Percentiles rank a stretch among this genome's conserved stretches.
phyloP scores from a whole-genome alignment of 2,113 vertebrate species.

The Pygoscelis antarcticus region DNA sequence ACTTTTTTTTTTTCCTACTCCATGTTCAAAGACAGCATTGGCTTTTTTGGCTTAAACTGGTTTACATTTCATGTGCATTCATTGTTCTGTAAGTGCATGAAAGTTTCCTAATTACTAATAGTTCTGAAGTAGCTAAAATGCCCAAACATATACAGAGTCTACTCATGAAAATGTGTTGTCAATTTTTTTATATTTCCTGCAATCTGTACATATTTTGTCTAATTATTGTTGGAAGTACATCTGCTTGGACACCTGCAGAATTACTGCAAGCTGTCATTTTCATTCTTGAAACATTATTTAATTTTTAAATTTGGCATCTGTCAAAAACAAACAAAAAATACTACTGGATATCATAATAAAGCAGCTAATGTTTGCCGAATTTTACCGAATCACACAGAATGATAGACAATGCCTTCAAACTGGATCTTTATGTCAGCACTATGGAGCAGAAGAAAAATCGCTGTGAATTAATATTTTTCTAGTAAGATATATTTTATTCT shows the following conservation, averaged over 20 bases:
- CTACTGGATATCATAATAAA: constrained; percentile 74
- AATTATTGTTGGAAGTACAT: constrained; percentile 82
- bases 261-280: constrained; percentile 86
- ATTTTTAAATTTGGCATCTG: constrained; percentile 87
- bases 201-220: constrained; percentile 75
- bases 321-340: constrained; percentile 75
- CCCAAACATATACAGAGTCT: not conserved
- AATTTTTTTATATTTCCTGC: constrained; percentile 61
- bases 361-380: constrained; percentile 77
- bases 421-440: constrained; percentile 72
- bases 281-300: constrained; percentile 81
- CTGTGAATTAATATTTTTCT: constrained; percentile 77
- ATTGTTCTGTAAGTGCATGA: not conserved
- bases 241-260: constrained; percentile 83
- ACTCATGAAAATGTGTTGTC: constrained; percentile 53
- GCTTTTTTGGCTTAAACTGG: not conserved
- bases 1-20: not conserved
- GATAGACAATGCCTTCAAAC: constrained; percentile 72
- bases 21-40: not conserved
- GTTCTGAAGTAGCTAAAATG: not conserved
- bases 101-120: constrained; percentile 1
- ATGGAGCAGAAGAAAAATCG: constrained; percentile 63
- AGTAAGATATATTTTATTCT: constrained; percentile 74
- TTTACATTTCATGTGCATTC: not conserved
- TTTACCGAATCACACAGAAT: constrained; percentile 79